A percentile compares a stretch with the other conserved stretches of the same genome.
Evolutionary conservation across 2,113 vertebrate genomes (phyloP).

Genomic region (Bubo blakistoni): DNA sequence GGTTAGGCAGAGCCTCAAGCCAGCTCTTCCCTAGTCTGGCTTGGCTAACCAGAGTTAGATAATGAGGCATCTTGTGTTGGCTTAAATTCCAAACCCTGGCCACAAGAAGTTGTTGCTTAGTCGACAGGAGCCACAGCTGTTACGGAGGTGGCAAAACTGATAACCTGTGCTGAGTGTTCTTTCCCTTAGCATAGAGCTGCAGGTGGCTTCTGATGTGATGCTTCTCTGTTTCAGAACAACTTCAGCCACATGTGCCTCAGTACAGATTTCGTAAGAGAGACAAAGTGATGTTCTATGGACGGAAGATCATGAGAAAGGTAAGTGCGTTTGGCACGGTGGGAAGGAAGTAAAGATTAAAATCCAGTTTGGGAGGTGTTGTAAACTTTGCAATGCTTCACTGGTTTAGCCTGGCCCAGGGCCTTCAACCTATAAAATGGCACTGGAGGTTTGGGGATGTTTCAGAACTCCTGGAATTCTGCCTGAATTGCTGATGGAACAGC

Average conservation of each 20-base stretch:
- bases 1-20: background rate
- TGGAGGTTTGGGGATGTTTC: background rate
- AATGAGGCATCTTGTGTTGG: background rate
- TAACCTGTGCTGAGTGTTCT: background rate
- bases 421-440: background rate
- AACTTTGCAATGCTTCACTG: background rate
- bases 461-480: background rate
- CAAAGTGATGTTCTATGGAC: constrained; percentile 92
- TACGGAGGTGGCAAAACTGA: fast-evolving
- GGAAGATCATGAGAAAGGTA: constrained; percentile 96
- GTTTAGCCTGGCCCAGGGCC: background rate
- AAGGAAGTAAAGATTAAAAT: background rate
- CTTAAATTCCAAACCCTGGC: background rate
- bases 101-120: too few species aligned
- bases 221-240: constrained; percentile 70
- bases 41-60: background rate
- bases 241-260: constrained; percentile 75
- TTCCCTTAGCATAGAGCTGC: background rate
- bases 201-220: background rate
- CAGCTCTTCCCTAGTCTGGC: background rate
- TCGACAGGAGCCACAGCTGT: background rate
- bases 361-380: background rate
- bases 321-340: fast-evolving
- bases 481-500: background rate
- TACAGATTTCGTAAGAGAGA: constrained; percentile 93